These are phyloP conservation scores for Drosophila testacea DNA, from an alignment of 2,888 invertebrate species.

Conservation along the genomic window DNA sequence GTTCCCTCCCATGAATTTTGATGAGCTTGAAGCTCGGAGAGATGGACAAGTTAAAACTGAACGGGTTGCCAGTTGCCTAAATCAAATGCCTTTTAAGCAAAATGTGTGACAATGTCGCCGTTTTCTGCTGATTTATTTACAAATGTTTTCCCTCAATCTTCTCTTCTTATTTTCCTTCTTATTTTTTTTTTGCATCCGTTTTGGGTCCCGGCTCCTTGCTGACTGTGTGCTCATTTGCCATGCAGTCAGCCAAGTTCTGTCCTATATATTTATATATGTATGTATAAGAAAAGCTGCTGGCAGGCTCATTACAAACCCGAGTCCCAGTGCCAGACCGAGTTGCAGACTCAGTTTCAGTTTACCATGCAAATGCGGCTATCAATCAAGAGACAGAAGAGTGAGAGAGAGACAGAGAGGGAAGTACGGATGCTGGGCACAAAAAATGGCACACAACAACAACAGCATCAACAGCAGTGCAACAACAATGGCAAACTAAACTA, in stretches of 20 bases:
- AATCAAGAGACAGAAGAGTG: constrained; percentile 58
- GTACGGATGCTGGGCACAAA: constrained; percentile 20
- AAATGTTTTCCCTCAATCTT: constrained; percentile 40
- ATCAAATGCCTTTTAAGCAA: constrained; percentile 61
- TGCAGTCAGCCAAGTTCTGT: constrained; percentile 38
- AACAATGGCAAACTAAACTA: constrained; percentile 22
- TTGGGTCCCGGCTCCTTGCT: constrained; percentile 24
- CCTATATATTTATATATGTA: constrained; percentile 38
- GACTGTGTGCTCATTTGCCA: constrained; percentile 57
- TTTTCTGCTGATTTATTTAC: constrained; percentile 74
- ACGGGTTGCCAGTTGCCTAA: constrained; percentile 38
- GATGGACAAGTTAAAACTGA: constrained; percentile 17
- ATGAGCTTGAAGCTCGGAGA: constrained; percentile 37
- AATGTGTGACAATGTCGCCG: constrained; percentile 62
- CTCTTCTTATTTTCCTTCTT: constrained; percentile 10
- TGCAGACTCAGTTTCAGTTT: constrained; percentile 39
- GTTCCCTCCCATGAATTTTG: constrained; percentile 54
- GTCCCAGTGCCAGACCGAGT: constrained; percentile 34
- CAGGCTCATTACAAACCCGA: constrained; percentile 68
- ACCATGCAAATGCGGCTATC: constrained; percentile 77
- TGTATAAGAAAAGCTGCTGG: constrained; percentile 44
- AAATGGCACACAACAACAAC: constrained; percentile 33
- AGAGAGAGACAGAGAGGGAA: too few relatives aligned
- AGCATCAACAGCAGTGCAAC: constrained; percentile 17
- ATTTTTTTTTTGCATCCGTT: constrained; percentile 34